These are phyloP conservation scores for Sinocyclocheilus rhinocerous DNA, from an alignment of 2,113 vertebrate genomes.

Conservation along the genomic window DNA sequence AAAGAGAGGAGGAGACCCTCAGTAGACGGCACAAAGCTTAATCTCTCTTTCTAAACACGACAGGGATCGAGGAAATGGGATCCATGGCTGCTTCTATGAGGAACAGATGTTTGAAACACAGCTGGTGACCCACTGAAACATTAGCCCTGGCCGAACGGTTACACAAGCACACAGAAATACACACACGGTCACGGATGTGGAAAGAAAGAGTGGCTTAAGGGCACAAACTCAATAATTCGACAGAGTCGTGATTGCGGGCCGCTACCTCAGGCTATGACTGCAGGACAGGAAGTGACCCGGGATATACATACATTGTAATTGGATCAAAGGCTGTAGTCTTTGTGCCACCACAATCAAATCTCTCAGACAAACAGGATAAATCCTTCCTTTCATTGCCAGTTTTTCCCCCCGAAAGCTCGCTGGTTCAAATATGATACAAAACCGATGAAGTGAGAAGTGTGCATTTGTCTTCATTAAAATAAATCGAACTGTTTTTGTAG, in stretches of 20 bases:
- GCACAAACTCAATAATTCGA: slow-evolving; percentile 43
- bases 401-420: background rate
- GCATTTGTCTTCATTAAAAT: background rate
- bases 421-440: background rate
- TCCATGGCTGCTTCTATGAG: slow-evolving; percentile 64
- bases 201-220: slow-evolving; percentile 28
- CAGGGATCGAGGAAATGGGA: slow-evolving; percentile 73
- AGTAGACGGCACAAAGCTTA: slow-evolving; percentile 69
- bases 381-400: background rate
- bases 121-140: slow-evolving; percentile 59
- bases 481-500: slow-evolving; percentile 6
- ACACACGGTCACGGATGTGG: slow-evolving; percentile 1
- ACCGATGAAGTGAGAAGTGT: background rate
- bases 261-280: slow-evolving; percentile 44
- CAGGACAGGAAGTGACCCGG: slow-evolving; percentile 60
- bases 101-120: slow-evolving; percentile 74
- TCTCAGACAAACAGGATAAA: slow-evolving; percentile 54
- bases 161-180: slow-evolving; percentile 1
- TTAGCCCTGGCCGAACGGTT: slow-evolving; percentile 32
- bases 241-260: slow-evolving; percentile 29
- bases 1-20: slow-evolving; percentile 57
- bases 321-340: slow-evolving; percentile 55
- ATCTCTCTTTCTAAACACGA: slow-evolving; percentile 67
- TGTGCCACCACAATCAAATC: slow-evolving; percentile 56
- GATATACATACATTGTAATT: slow-evolving; percentile 54